These are phyloP conservation scores for Cheilinus undulatus DNA, from an alignment of 2,113 vertebrate species.

Conservation along the genomic window DNA sequence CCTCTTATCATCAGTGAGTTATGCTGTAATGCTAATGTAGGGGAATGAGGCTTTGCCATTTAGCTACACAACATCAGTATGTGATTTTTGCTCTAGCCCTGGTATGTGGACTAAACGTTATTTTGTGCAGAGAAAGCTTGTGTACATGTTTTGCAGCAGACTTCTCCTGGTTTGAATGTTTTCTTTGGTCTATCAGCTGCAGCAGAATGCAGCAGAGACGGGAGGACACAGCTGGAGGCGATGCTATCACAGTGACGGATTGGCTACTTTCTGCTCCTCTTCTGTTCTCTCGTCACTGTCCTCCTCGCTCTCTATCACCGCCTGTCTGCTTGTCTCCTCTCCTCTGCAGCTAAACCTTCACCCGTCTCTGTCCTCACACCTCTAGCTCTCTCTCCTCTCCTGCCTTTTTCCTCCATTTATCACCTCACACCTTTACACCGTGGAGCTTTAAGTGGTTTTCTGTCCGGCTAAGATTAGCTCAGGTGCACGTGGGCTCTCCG, in stretches of 20 bases:
- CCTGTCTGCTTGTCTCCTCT: not conserved
- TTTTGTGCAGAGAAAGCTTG: no score
- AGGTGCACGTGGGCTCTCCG: not conserved
- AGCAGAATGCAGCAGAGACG: conserved; percentile 10
- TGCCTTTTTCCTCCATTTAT: conserved; percentile 30
- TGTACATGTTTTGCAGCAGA: not conserved
- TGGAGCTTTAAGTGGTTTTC: conserved; percentile 22
- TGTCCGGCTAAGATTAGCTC: conserved; percentile 52
- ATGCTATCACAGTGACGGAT: conserved; percentile 53
- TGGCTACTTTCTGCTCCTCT: conserved; percentile 29
- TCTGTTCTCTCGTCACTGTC: conserved; percentile 43
- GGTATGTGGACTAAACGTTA: no score
- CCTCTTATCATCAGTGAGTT: no score
- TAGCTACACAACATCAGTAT: no score
- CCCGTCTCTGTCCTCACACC: not conserved
- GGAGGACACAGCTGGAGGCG: conserved; percentile 41
- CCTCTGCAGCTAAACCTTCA: conserved; percentile 1
- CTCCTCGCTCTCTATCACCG: conserved; percentile 29
- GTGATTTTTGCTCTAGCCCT: no score
- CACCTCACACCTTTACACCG: conserved; percentile 1
- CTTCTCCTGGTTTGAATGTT: not conserved
- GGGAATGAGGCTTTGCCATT: no score
- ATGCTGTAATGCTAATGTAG: no score
- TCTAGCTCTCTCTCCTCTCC: not conserved
- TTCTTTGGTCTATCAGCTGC: not conserved